Evolutionary conservation across 1,140 invertebrate genomes (phyloP), one percentile per base, ranked within the genome.

Genomic region (Microplitis mediator): DNA sequence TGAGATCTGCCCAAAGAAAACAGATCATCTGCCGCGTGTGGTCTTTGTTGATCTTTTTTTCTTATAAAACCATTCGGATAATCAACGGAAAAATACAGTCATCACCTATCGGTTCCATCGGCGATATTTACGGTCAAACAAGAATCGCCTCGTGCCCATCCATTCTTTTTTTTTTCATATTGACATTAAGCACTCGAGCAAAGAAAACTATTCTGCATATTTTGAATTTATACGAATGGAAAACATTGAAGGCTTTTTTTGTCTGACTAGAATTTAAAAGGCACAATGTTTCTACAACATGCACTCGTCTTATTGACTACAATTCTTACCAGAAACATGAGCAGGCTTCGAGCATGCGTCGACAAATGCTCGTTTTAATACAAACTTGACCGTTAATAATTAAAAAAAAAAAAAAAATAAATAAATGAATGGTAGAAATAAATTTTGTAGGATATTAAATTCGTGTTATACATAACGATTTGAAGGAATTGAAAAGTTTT

Each of bases 191-290:
- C 74, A 75, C 63, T 75, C 79, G 75, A 77, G 75, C 78, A 69
- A 50, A 63, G n/a, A 69, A 69, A 51, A 61, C 56, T 73, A 68
- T 69, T 81, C 75, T 79, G 80, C 80, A 80, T 80, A 78, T 80
- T 80, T 75, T 72, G 71, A 75, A 77, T 79, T 52, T 77, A 67
- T 71, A 34, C 32, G 14, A 14, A 35, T n/a, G 5, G 16, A 51
- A 51, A 66, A 66, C 9, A 66, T 32, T 11, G 35, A 16, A 51
- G 4, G 11, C 8, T 4, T 31, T 36, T 64, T 65, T 16, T 65
- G 3, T 9, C 8, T 3, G 58, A 32, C 63, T 23, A 51, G 13
- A 34, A 32, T 31, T 6, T 14, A 34, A 39, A 58, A 60, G 45
- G 23, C 31, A 65, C 51, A 36, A 9, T 13, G 13, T 50, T 23